A percentile compares a stretch with the other conserved stretches of the same genome.
Evolutionary conservation across 2,888 invertebrate genomes (phyloP).

Genomic region (Panopea generosa): DNA sequence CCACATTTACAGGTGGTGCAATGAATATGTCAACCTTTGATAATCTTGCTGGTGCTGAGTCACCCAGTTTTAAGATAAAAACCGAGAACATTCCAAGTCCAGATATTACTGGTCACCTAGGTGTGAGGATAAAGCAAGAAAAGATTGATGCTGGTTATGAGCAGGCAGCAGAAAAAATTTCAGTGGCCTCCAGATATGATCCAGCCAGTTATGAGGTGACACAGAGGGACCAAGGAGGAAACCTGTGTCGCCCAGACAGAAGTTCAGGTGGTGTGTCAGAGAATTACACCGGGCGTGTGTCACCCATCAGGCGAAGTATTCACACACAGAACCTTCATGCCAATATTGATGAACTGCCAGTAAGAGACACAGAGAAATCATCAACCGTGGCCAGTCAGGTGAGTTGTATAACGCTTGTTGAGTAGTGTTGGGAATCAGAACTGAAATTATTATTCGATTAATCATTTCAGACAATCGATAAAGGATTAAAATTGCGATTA

Average conservation of each 20-base stretch:
- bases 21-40: no score
- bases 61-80: neutral
- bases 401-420: neutral
- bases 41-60: neutral
- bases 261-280: neutral
- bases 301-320: conserved; percentile 15
- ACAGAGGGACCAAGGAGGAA: neutral
- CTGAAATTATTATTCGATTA: no score
- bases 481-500: no score
- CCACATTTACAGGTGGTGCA: no score
- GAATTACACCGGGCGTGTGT: neutral
- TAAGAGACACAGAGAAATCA: conserved; percentile 21
- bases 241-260: neutral
- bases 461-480: no score
- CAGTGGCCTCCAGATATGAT: neutral
- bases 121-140: conserved; percentile 34
- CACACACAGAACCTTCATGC: conserved; percentile 35
- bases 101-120: no score
- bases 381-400: neutral
- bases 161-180: conserved; percentile 6
- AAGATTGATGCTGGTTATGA: conserved; percentile 52
- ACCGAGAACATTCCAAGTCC: neutral
- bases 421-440: no score
- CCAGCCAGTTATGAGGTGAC: neutral
- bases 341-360: conserved; percentile 36